These are phyloP conservation scores for Macaria liturata DNA, from an alignment of 2,888 invertebrate genomes.

Conservation along the genomic window DNA sequence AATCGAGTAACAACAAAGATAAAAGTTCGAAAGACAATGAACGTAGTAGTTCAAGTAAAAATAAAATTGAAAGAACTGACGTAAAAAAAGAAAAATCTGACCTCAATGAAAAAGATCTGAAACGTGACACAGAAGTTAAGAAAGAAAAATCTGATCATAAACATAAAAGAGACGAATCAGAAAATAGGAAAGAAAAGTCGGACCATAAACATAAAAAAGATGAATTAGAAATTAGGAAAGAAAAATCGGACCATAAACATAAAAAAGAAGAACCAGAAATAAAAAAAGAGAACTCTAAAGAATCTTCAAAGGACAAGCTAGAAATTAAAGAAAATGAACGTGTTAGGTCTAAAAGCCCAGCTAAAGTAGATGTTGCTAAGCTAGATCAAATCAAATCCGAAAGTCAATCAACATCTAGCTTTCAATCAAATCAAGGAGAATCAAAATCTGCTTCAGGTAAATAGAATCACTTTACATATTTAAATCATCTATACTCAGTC, in stretches of 20 bases:
- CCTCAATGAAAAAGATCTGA: slow-evolving; percentile 6
- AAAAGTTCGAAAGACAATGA: slow-evolving; percentile 36
- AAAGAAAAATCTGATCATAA: slow-evolving; percentile 29
- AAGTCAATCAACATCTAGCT: slow-evolving; percentile 28
- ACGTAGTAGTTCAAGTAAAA: slow-evolving; percentile 31
- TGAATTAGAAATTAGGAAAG: slow-evolving; percentile 32
- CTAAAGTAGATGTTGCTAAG: slow-evolving; percentile 36
- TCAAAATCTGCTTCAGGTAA: slow-evolving; percentile 16
- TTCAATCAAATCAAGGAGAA: slow-evolving; percentile 25
- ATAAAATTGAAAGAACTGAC: slow-evolving; percentile 26
- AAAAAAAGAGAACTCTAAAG: slow-evolving; percentile 29
- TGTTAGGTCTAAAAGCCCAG: slow-evolving; percentile 38
- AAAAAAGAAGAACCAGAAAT: slow-evolving; percentile 34
- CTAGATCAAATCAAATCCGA: slow-evolving; percentile 32
- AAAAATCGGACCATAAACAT: slow-evolving; percentile 21
- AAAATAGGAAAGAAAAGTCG: slow-evolving; percentile 26
- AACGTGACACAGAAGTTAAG: slow-evolving; percentile 6
- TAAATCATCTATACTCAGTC: no score
- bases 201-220: slow-evolving; percentile 32
- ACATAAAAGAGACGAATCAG: slow-evolving; percentile 8
- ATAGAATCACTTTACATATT: no score
- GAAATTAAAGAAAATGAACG: slow-evolving; percentile 31
- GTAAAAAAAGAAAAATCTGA: slow-evolving; percentile 34
- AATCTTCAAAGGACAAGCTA: slow-evolving; percentile 28
- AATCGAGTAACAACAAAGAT: slow-evolving; percentile 35